Evolutionary conservation across 2,888 invertebrate species (phyloP).

Genomic region (Brachylomia viminalis): DNA sequence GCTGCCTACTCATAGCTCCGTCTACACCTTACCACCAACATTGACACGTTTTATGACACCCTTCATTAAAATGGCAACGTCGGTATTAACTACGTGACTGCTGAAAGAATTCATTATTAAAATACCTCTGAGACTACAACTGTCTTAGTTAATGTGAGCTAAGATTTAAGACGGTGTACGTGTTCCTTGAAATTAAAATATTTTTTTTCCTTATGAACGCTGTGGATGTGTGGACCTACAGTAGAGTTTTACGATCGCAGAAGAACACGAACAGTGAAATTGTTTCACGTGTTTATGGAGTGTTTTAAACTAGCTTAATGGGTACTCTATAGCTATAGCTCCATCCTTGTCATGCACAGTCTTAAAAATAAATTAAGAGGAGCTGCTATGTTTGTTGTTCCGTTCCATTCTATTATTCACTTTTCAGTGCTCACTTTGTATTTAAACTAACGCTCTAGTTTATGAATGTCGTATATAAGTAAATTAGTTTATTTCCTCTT

Average conservation of each 20-base stretch:
- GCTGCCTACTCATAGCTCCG: constrained; percentile 34
- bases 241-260: constrained; percentile 47
- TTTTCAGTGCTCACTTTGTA: constrained; percentile 75
- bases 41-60: constrained; percentile 83
- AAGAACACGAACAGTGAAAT: constrained; percentile 53
- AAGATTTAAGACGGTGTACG: constrained; percentile 87
- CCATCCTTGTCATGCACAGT: constrained; percentile 49
- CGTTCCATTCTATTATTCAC: constrained; percentile 69
- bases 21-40: constrained; percentile 70
- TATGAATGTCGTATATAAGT: constrained; percentile 86
- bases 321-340: constrained; percentile 23
- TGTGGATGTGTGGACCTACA: constrained; percentile 52
- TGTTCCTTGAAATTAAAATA: constrained; percentile 78
- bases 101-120: constrained; percentile 88
- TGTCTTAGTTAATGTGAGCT: constrained; percentile 83
- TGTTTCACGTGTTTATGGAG: constrained; percentile 42
- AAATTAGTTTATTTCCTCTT: constrained; percentile 90
- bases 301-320: constrained; percentile 49
- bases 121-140: constrained; percentile 84
- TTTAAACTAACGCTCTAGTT: constrained; percentile 80
- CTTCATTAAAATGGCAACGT: constrained; percentile 83
- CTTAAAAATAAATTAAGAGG: constrained; percentile 62
- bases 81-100: constrained; percentile 84
- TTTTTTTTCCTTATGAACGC: constrained; percentile 67
- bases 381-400: constrained; percentile 60